Base-by-base conservation (phyloP, 2,113 vertebrate genomes). In the Centrocercus urophasianus region DNA sequence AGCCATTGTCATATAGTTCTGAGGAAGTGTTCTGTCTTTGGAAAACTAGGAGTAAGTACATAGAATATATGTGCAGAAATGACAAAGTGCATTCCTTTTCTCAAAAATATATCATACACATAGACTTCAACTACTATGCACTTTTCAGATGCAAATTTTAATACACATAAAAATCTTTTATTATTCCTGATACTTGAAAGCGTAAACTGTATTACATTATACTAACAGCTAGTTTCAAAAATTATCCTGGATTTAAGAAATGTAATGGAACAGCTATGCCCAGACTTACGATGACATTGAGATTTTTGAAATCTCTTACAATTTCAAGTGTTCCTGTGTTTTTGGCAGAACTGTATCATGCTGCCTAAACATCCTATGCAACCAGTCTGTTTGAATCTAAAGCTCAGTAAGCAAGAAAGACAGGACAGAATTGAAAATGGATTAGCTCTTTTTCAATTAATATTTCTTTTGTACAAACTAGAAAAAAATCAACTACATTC, bases 311-410 rank as follows among this genome's bases (percentile, higher is more conserved):
- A 57, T 69, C 4, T 13, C 11, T 69, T 48, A 30, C 0, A 1
- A 1, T 60, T 3, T 27, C 21, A 38, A 2, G 0, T 38, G 11
- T 60, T 28, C 32, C 34, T 48, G 2, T 60, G 2, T n/a, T 69
- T 61, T 57, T 78, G 57, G 6, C 17, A 28, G 22, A 38, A 83
- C 77, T 20, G 50, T 24, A 34, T 25, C 83, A 65, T 92, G 66
- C 7, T 66, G 63, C 22, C 6, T 32, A 63, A 70, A 77, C 13
- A 88, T 16, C 12, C 36, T 38, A 0, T 28, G 8, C 28, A 27
- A 76, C 24, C 30, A 48, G 40, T 11, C 27, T 47, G 4, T 25
- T 70, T 75, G 47, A 3, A 8, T 74, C 8, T 83, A 73, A 80
- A 80, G 6, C 20, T 75, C 32, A 56, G 24, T 38, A 34, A 78